Percentiles rank a stretch among this genome's conserved stretches.
Evolutionary conservation across 2,797 vertebrate species (phyloP).

Genomic region (Hippoglossus hippoglossus): DNA sequence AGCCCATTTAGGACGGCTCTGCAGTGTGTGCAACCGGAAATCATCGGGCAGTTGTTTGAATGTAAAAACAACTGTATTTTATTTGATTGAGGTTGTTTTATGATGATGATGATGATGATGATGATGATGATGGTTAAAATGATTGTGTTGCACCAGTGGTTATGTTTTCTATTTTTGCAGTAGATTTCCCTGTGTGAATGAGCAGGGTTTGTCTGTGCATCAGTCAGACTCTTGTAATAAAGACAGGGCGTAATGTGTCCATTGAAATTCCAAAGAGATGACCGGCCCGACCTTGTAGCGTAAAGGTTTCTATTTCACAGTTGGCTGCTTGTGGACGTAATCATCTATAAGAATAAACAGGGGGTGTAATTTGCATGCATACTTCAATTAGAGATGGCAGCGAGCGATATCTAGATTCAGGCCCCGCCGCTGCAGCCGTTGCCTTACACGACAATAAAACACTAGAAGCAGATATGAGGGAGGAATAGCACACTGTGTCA

Average conservation of each 20-base stretch:
- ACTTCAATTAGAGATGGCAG: slow-evolving; percentile 59
- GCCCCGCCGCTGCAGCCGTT: slow-evolving; percentile 1
- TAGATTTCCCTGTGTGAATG: not conserved
- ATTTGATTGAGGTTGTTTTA: slow-evolving; percentile 21
- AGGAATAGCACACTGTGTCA: slow-evolving; percentile 31
- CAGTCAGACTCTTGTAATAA: slow-evolving; percentile 10
- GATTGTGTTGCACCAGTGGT: not conserved
- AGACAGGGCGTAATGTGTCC: slow-evolving; percentile 10
- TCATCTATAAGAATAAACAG: slow-evolving; percentile 57
- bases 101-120: slow-evolving; percentile 5
- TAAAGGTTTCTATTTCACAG: slow-evolving; percentile 60
- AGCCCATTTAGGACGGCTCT: slow-evolving; percentile 40
- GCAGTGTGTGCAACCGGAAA: slow-evolving; percentile 29
- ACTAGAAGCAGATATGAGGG: slow-evolving; percentile 38
- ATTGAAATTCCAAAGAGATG: slow-evolving; percentile 24
- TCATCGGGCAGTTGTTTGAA: slow-evolving; percentile 17
- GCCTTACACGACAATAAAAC: slow-evolving; percentile 38
- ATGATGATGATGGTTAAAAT: slow-evolving; percentile 24
- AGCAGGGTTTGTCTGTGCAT: not conserved
- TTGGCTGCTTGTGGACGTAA: slow-evolving; percentile 43
- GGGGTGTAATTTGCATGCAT: slow-evolving; percentile 41
- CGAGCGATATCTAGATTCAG: slow-evolving; percentile 42
- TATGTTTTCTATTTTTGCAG: not conserved
- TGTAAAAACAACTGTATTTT: slow-evolving; percentile 10
- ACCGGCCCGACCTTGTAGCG: slow-evolving; percentile 30